These are phyloP conservation scores for Spongilla lacustris DNA, from an alignment of 37 sponge, comb jelly and placozoan genomes.

Conservation along the genomic window DNA sequence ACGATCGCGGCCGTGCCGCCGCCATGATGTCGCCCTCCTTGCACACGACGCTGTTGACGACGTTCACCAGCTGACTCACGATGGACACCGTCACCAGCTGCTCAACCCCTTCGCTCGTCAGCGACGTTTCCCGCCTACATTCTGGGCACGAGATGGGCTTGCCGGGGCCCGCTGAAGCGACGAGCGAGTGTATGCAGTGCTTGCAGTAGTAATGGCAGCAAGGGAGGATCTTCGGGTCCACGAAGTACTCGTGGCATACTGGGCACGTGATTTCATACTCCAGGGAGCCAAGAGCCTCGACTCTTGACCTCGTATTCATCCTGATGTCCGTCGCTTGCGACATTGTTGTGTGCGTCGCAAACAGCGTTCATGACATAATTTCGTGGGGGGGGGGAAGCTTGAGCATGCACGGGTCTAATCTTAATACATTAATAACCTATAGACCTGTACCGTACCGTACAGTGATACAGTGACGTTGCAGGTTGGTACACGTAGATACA, in stretches of 20 bases:
- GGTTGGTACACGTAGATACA: no score
- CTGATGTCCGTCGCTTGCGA: not conserved
- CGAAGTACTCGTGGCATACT: slow-evolving; percentile 4
- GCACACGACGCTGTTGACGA: not conserved
- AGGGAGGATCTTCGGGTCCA: not conserved
- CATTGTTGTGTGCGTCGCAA: no score
- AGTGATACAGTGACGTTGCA: no score
- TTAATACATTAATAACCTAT: no score
- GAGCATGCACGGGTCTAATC: no score
- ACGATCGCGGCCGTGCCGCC: not conserved
- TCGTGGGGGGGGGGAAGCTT: no score
- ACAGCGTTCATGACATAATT: not conserved
- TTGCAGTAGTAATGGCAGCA: not conserved
- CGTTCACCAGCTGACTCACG: not conserved
- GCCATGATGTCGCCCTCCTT: not conserved
- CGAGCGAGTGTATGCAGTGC: not conserved
- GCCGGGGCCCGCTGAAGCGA: not conserved
- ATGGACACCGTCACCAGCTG: not conserved
- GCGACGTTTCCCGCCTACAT: not conserved
- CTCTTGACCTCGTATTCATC: not conserved
- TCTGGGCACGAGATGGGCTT: not conserved
- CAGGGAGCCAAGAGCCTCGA: not conserved
- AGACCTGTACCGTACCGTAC: no score
- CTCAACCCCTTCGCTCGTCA: not conserved
- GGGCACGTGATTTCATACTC: slow-evolving; percentile 13